phyloP scores from a whole-genome alignment of 2,113 vertebrate genomes.

The Alligator sinensis region DNA sequence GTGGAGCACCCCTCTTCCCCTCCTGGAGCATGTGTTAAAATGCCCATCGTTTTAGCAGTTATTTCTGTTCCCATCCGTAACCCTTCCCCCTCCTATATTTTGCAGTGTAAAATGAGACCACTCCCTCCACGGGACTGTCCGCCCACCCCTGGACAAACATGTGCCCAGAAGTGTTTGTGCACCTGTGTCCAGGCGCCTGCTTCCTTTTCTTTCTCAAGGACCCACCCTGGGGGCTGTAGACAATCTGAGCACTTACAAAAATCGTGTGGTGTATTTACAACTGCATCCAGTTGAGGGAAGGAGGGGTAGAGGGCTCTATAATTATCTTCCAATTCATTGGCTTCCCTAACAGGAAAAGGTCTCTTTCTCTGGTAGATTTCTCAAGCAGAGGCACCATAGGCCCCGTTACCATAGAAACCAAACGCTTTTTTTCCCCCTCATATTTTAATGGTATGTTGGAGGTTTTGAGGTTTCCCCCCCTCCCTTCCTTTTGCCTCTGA shows the following conservation, averaged over 20 bases:
- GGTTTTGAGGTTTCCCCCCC: conserved; percentile 30
- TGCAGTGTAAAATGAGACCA: background rate
- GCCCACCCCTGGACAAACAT: background rate
- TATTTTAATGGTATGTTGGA: conserved; percentile 72
- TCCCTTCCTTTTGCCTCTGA: conserved; percentile 46
- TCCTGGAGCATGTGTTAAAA: too few species aligned
- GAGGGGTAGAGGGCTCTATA: conserved; percentile 47
- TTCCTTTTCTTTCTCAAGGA: background rate
- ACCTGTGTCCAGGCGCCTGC: background rate
- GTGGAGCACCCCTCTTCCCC: too few species aligned
- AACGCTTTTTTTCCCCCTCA: conserved; percentile 34
- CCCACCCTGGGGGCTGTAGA: background rate
- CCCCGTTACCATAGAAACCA: conserved; percentile 80
- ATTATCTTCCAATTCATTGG: conserved; percentile 70
- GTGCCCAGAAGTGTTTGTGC: background rate
- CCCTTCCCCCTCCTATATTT: background rate
- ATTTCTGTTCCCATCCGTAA: background rate
- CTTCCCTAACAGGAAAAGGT: conserved; percentile 68
- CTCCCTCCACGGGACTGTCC: background rate
- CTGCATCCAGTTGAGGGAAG: conserved; percentile 7
- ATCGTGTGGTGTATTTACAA: conserved; percentile 61
- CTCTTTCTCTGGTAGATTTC: conserved; percentile 66
- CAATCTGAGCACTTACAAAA: conserved; percentile 38
- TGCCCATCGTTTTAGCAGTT: background rate
- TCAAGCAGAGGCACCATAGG: conserved; percentile 65